Base-by-base conservation (phyloP, 2,797 vertebrate species). In the Malurus splendens region DNA sequence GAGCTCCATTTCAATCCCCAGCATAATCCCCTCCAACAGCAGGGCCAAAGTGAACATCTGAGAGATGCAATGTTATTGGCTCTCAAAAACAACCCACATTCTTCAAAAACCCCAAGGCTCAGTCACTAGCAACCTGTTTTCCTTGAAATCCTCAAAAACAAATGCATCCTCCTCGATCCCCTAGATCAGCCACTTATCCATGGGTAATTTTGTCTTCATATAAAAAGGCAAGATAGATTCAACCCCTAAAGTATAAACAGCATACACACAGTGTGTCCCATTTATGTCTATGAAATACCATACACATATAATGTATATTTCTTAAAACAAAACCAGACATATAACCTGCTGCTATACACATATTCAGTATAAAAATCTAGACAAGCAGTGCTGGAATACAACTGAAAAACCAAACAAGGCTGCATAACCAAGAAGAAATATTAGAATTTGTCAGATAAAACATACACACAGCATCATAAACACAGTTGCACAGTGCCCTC, bases 401-500 rank as follows among this genome's bases (percentile, higher is more conserved):
- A 50, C 5, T 3, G 73, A 72, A 90, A 87, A 88, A 78, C 27
- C n/a, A 86, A 86, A 89, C 65, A 78, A 81, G 79, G 60, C 56
- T 13, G 48, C 17, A 33, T 36, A 81, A 68, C 59, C 28, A 41
- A 76, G 56, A 83, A 28, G 68, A 89, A 89, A 73, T 68, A 56
- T 1, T 62, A 87, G 56, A 70, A 67, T 77, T 68, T 75, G 42
- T 65, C 72, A 82, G 59, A 83, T 79, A 93, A 90, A 92, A 87
- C 33, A 64, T 22, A 78, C 4, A 78, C 1, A 9, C 36, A 68
- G 45, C 36, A 64, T 44, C 75, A 48, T 85, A 89, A 93, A 86
- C 38, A 71, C 81, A 84, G 89, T 33, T 86, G 59, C 82, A 92
- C 71, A 73, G 76, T 89, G 85, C 89, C 94, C 72, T 89, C 89